Evolutionary conservation across 1,140 invertebrate genomes (phyloP).

Genomic region (Lordiphosa mommai): DNA sequence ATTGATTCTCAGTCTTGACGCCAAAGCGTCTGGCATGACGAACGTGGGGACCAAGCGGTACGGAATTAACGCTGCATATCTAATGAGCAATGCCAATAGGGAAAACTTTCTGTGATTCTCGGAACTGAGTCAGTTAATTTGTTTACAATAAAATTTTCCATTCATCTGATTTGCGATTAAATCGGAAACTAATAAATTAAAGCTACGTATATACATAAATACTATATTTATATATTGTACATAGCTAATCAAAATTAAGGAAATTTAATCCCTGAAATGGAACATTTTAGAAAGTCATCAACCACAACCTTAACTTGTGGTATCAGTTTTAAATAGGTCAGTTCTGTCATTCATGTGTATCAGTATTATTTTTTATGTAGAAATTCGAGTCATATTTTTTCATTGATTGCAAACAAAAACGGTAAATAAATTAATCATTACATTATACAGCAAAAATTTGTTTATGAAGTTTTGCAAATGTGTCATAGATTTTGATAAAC

Average conservation of each 20-base stretch:
- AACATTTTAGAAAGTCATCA: neutral
- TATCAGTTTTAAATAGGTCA: conserved; percentile 36
- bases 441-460: neutral
- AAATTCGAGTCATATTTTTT: conserved; percentile 14
- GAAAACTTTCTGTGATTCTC: neutral
- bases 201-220: neutral
- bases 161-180: conserved; percentile 1
- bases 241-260: no score
- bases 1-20: conserved; percentile 47
- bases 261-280: no score
- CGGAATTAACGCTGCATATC: conserved; percentile 7
- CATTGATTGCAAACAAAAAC: conserved; percentile 22
- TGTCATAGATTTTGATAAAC: no score
- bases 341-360: conserved; percentile 1
- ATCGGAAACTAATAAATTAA: neutral
- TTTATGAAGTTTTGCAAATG: no score
- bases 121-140: neutral
- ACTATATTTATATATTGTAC: no score
- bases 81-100: conserved; percentile 22
- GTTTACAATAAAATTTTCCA: conserved; percentile 3
- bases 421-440: conserved; percentile 22
- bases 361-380: neutral
- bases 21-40: conserved; percentile 50
- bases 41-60: conserved; percentile 3
- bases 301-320: neutral